Evolutionary conservation across 1,140 invertebrate genomes (phyloP).

Genomic region (Euura lappo): DNA sequence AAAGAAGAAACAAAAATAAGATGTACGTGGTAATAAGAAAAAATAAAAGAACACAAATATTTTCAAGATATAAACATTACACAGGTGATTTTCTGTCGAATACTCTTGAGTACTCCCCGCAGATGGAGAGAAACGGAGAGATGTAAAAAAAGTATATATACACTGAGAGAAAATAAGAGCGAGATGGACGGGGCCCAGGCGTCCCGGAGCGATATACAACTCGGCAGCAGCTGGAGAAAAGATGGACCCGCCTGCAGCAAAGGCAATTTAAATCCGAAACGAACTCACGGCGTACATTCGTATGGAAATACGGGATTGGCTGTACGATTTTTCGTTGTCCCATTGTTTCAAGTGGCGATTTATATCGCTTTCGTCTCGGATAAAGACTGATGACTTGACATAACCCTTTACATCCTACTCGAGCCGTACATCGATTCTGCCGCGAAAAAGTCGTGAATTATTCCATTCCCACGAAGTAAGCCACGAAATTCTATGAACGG

Average conservation of each 20-base stretch:
- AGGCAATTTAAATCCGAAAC: constrained; percentile 3
- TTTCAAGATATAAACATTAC: background rate
- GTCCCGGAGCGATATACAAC: background rate
- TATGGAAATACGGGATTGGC: background rate
- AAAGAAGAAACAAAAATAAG: background rate
- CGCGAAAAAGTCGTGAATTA: background rate
- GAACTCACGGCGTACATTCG: background rate
- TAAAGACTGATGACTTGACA: constrained; percentile 1
- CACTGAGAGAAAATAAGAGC: background rate
- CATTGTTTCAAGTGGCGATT: constrained; percentile 3
- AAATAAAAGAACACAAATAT: background rate
- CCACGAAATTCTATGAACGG: no score
- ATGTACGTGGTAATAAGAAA: background rate
- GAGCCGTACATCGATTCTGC: background rate
- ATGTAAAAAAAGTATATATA: background rate
- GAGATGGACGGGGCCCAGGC: background rate
- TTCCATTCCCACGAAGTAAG: no score
- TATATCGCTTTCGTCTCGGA: background rate
- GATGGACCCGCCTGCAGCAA: background rate
- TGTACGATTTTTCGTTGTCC: background rate
- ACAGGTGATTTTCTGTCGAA: background rate
- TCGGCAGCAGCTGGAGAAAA: background rate
- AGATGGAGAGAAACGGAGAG: background rate
- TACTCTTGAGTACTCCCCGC: background rate
- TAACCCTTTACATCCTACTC: background rate